Evolutionary conservation across 2,797 vertebrate genomes (phyloP).

Genomic region (Mastacembelus armatus): DNA sequence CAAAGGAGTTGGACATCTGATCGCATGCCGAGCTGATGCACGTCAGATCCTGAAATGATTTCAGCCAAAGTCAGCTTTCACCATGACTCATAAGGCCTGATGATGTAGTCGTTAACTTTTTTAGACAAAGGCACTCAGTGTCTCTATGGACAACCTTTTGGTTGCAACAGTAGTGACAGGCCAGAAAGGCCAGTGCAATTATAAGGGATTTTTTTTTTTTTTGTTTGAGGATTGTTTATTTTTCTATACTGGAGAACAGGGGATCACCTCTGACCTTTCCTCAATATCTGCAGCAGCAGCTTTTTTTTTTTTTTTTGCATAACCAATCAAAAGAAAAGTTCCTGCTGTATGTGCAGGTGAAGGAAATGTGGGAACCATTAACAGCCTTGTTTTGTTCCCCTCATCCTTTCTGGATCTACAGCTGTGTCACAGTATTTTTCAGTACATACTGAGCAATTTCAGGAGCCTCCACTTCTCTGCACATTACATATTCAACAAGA

Average conservation of each 20-base stretch:
- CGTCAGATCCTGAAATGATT: constrained; percentile 41
- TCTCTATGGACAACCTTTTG: constrained; percentile 57
- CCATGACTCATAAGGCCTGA: constrained; percentile 20
- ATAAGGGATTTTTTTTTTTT: constrained; percentile 73
- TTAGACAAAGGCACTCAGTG: constrained; percentile 45
- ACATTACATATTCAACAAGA: constrained; percentile 29
- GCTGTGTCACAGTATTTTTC: constrained; percentile 40
- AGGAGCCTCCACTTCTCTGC: constrained; percentile 32
- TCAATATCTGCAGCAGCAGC: constrained; percentile 35
- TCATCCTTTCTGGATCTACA: constrained; percentile 3
- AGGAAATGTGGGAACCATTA: constrained; percentile 60
- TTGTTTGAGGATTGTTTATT: constrained; percentile 69
- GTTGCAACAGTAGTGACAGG: constrained; percentile 61
- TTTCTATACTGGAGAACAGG: constrained; percentile 66
- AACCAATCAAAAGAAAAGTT: constrained; percentile 46
- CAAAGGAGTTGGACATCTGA: constrained; percentile 36
- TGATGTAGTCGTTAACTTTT: constrained; percentile 15
- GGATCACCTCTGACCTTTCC: constrained; percentile 42
- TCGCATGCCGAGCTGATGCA: constrained; percentile 43
- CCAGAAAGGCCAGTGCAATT: constrained; percentile 77
- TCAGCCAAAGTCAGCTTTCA: constrained; percentile 59
- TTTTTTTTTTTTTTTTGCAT: constrained; percentile 37
- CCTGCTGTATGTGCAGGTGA: constrained; percentile 61
- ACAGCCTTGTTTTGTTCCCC: constrained; percentile 68
- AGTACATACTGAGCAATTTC: constrained; percentile 28